Evolutionary conservation across 2,113 vertebrate genomes (phyloP).

Genomic region (Sporophila hypoxantha): DNA sequence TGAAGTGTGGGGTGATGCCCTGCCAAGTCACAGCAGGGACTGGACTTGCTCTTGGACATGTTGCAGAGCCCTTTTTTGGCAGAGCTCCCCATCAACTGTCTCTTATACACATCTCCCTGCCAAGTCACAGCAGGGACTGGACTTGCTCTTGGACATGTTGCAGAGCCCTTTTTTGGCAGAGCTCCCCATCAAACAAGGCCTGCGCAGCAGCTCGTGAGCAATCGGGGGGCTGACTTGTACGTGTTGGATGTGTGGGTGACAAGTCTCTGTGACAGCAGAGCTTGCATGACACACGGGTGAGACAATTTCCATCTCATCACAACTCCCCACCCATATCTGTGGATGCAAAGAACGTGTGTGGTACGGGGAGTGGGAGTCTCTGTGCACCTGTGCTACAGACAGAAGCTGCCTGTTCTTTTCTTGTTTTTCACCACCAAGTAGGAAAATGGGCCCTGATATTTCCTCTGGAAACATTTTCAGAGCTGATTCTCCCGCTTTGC

Average conservation of each 20-base stretch:
- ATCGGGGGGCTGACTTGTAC: slow-evolving; percentile 22
- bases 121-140: neutral
- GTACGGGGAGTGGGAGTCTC: slow-evolving; percentile 45
- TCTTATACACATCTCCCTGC: no score
- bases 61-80: neutral
- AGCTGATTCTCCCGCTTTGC: neutral
- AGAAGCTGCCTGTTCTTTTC: slow-evolving; percentile 39
- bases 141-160: neutral
- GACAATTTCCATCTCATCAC: slow-evolving; percentile 56
- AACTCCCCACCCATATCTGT: slow-evolving; percentile 28
- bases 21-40: neutral
- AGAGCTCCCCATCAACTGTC: neutral
- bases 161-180: neutral
- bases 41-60: neutral
- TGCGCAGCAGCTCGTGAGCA: slow-evolving; percentile 20
- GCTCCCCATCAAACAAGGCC: neutral
- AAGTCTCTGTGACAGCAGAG: slow-evolving; percentile 44
- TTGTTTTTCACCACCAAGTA: slow-evolving; percentile 25
- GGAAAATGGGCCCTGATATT: slow-evolving; percentile 8
- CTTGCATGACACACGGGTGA: slow-evolving; percentile 49
- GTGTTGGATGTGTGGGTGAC: slow-evolving; percentile 39
- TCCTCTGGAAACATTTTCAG: slow-evolving; percentile 1
- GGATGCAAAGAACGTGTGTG: slow-evolving; percentile 42
- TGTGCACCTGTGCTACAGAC: slow-evolving; percentile 24
- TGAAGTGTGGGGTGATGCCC: neutral